These are phyloP conservation scores for Dendrocincla fuliginosa DNA, from an alignment of 2,797 vertebrate genomes.

Conservation along the genomic window DNA sequence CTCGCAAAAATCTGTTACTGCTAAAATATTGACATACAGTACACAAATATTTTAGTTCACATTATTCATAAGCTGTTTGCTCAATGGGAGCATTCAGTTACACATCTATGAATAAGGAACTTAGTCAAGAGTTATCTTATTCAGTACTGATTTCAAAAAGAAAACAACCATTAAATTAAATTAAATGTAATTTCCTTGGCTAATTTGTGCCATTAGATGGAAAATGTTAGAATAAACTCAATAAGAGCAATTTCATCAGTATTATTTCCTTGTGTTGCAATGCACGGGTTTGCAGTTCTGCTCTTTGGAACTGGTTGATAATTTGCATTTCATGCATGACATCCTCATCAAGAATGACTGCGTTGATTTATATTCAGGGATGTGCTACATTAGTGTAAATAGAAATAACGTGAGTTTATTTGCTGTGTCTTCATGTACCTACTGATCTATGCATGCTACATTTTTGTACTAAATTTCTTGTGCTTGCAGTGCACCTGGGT, in stretches of 20 bases:
- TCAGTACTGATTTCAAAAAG: slow-evolving; percentile 21
- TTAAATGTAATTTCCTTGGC: slow-evolving; percentile 37
- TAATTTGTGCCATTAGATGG: slow-evolving; percentile 27
- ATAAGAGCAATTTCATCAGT: background rate
- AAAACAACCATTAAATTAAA: slow-evolving; percentile 53
- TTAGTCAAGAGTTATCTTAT: slow-evolving; percentile 27
- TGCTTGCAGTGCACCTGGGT: background rate
- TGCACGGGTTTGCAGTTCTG: background rate
- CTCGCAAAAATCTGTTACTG: background rate
- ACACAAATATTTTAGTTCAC: slow-evolving; percentile 60
- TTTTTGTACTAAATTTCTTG: background rate
- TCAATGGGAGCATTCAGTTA: slow-evolving; percentile 44
- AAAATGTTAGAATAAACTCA: slow-evolving; percentile 31
- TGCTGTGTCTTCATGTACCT: background rate
- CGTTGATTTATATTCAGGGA: background rate
- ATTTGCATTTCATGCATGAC: slow-evolving; percentile 30
- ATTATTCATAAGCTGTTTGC: slow-evolving; percentile 46
- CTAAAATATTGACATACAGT: slow-evolving; percentile 49
- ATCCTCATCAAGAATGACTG: background rate
- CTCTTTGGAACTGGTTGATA: background rate
- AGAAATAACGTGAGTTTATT: slow-evolving; percentile 16
- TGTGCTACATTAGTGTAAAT: background rate
- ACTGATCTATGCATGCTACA: background rate
- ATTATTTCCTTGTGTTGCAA: slow-evolving; percentile 11
- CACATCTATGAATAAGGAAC: slow-evolving; percentile 12